Conservation (phyloP, 2,113 vertebrate genomes). For the Stegostoma tigrinum region DNA sequence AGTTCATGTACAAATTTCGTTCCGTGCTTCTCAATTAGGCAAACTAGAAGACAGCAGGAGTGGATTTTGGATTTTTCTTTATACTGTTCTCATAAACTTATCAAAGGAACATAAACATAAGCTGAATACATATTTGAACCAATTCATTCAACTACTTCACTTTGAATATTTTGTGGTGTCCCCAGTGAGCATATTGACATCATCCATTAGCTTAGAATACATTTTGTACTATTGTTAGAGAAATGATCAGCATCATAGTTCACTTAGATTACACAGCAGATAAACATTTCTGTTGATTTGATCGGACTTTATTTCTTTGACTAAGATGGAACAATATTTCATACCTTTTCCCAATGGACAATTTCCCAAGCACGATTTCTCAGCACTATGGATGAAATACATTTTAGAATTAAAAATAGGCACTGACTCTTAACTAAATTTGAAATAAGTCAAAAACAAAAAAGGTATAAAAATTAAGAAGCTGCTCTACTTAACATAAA, state of each 20-base stretch:
- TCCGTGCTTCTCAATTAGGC: background rate
- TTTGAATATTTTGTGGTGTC: background rate
- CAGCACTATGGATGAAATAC: constrained; percentile 61
- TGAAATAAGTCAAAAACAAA: background rate
- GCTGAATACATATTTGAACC: background rate
- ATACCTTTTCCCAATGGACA: constrained; percentile 98
- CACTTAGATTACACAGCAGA: background rate
- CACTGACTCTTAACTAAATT: background rate
- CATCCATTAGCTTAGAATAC: background rate
- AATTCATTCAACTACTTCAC: background rate
- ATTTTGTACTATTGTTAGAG: background rate
- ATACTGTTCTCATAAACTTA: too few species aligned
- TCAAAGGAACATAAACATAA: background rate
- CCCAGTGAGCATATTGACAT: background rate
- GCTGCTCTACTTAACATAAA: background rate
- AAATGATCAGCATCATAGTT: background rate
- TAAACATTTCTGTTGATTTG: background rate
- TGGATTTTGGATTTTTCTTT: background rate
- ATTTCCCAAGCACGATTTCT: constrained; percentile 97
- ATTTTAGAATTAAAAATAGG: constrained; percentile 14
- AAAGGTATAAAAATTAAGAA: background rate
- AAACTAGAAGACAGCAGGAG: background rate
- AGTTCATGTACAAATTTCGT: background rate
- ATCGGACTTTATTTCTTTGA: background rate
- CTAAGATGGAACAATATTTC: constrained; percentile 40